phyloP scores from a whole-genome alignment of 2,888 invertebrate genomes.

The Blastobasis lacticolella region DNA sequence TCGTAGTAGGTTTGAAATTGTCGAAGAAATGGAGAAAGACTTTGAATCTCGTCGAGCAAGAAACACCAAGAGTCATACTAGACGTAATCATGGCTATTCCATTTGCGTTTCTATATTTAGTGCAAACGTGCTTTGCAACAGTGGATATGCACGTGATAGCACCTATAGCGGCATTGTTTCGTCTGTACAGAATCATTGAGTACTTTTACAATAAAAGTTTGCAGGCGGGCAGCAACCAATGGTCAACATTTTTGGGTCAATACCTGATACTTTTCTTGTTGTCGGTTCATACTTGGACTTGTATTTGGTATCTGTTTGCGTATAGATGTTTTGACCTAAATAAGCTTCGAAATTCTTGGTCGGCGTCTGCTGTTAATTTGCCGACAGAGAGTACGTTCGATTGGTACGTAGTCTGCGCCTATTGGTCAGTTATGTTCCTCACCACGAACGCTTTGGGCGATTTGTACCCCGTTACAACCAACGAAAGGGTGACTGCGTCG shows the following conservation, averaged over 20 bases:
- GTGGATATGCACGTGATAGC: slow-evolving; percentile 48
- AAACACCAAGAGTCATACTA: slow-evolving; percentile 39
- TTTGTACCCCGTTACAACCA: slow-evolving; percentile 56
- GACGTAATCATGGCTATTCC: slow-evolving; percentile 53
- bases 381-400: slow-evolving; percentile 52
- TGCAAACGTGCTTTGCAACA: slow-evolving; percentile 19
- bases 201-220: slow-evolving; percentile 58
- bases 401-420: slow-evolving; percentile 63
- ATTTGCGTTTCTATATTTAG: slow-evolving; percentile 48
- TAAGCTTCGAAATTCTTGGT: slow-evolving; percentile 52
- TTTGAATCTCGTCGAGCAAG: slow-evolving; percentile 61
- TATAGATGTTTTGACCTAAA: slow-evolving; percentile 47
- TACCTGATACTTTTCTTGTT: slow-evolving; percentile 58
- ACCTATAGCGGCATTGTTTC: slow-evolving; percentile 49
- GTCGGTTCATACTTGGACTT: slow-evolving; percentile 62
- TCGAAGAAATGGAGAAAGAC: slow-evolving; percentile 60
- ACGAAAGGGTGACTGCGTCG: slow-evolving; percentile 51
- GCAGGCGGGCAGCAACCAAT: slow-evolving; percentile 64
- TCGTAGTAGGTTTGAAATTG: slow-evolving; percentile 53
- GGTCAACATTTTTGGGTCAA: slow-evolving; percentile 64
- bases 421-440: slow-evolving; percentile 63
- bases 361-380: slow-evolving; percentile 43
- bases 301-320: slow-evolving; percentile 62
- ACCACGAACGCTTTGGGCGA: slow-evolving; percentile 65
- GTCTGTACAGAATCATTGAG: slow-evolving; percentile 56